Conservation (phyloP, 1,140 invertebrate species). For the Euura lappo region DNA sequence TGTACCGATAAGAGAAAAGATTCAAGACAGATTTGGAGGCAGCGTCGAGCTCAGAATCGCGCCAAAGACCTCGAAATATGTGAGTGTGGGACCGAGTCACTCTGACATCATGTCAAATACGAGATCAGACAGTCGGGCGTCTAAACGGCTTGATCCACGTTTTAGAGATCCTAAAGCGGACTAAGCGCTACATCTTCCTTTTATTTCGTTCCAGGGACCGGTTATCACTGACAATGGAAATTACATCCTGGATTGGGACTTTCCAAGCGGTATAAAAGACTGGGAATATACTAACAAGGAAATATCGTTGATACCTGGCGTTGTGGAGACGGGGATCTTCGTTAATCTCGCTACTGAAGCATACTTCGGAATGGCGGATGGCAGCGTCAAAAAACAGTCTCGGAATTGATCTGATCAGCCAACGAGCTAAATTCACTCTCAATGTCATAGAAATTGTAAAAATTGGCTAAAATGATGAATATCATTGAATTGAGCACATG, state of each 20-base stretch:
- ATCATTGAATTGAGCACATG: too few species aligned
- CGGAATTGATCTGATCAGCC: too few species aligned
- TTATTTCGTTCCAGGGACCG: constrained; percentile 69
- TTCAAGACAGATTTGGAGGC: constrained; percentile 43
- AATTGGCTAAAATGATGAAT: too few species aligned
- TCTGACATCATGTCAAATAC: too few species aligned
- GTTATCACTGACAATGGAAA: constrained; percentile 95
- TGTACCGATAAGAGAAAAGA: constrained; percentile 60
- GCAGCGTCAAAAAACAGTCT: constrained; percentile 65
- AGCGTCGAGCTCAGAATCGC: too few species aligned
- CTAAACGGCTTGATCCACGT: too few species aligned
- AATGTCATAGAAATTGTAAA: too few species aligned
- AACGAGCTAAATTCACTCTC: too few species aligned
- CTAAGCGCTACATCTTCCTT: constrained; percentile 28
- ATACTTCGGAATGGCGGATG: constrained; percentile 85
- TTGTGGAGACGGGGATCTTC: constrained; percentile 92
- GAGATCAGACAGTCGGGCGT: too few species aligned
- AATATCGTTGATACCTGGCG: constrained; percentile 83
- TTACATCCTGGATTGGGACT: constrained; percentile 91
- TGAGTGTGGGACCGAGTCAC: too few species aligned
- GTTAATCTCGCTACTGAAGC: constrained; percentile 83
- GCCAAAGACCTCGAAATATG: constrained; percentile 38
- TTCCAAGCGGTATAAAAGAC: constrained; percentile 67
- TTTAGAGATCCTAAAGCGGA: too few species aligned
- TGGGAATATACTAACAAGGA: constrained; percentile 74